phyloP scores from a whole-genome alignment of 2,888 invertebrate genomes.

The Subacronicta megacephala region DNA sequence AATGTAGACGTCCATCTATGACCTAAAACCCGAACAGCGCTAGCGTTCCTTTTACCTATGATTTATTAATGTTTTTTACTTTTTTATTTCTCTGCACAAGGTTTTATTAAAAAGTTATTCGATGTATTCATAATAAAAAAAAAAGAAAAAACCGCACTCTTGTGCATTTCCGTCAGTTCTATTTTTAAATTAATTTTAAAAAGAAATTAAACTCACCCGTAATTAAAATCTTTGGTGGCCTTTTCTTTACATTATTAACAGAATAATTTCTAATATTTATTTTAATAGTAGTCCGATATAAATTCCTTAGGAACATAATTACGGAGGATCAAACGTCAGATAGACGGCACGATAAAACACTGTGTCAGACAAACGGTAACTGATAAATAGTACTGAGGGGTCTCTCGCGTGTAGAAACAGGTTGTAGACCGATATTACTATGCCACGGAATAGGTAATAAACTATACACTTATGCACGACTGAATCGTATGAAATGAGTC shows the following conservation, averaged over 20 bases:
- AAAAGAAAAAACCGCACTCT: background rate
- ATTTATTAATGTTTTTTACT: no score
- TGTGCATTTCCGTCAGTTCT: background rate
- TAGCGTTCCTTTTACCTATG: no score
- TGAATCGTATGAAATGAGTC: slow-evolving; percentile 55
- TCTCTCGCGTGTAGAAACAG: slow-evolving; percentile 70
- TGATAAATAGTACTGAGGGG: slow-evolving; percentile 60
- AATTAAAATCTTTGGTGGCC: slow-evolving; percentile 88
- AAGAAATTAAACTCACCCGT: slow-evolving; percentile 83
- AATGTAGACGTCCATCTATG: background rate
- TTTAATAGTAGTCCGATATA: slow-evolving; percentile 66
- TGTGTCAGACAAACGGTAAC: slow-evolving; percentile 71
- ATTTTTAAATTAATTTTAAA: slow-evolving; percentile 23
- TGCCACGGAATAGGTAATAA: slow-evolving; percentile 1
- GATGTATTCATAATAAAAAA: no score
- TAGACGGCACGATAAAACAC: slow-evolving; percentile 71
- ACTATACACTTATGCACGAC: slow-evolving; percentile 30
- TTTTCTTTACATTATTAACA: slow-evolving; percentile 63
- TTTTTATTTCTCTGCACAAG: no score
- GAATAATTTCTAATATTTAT: slow-evolving; percentile 73
- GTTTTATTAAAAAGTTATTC: background rate
- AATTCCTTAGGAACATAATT: slow-evolving; percentile 74
- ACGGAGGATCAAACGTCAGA: slow-evolving; percentile 36
- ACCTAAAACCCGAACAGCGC: background rate
- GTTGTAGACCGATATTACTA: slow-evolving; percentile 63